Base-by-base conservation (phyloP, 2,888 invertebrate genomes). In the Platypus cylindrus region DNA sequence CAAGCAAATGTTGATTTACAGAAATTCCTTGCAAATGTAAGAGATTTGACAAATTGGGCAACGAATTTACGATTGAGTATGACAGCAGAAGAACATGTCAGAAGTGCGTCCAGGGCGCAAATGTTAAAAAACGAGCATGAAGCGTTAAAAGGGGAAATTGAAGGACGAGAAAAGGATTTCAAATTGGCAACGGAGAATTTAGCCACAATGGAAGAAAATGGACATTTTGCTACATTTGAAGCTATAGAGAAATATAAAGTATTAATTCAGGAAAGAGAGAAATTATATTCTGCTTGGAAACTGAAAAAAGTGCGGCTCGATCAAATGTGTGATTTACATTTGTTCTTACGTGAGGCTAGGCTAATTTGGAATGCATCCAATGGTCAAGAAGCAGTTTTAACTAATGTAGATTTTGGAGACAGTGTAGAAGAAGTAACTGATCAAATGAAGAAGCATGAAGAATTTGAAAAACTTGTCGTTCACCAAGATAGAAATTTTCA, bases 301-400 rank as follows among this genome's bases (percentile, higher is more conserved):
- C 73, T 80, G 34, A 81, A 90, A 49, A 89, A 89, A 58, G 78
- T 89, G 30, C 80, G 85, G 52, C 62, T 91, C 25, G 89, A 90
- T 57, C 90, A 94, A 59, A 71, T 90, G 41, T 85, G 89, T 42
- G 91, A 94, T 62, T 69, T 93, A 51, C 93, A 94, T 63, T 84
- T 89, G 60, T 95, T 97, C 75, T 63, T 91, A 43, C 70, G 94
- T 2, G 97, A 97, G 63, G 89, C 90, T 9, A 87, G 89, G 53
- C 85, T 87, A 59, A 73, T 97, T 40, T 86, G 93, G 55, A 84
- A 87, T 44, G 71, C 86, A 9, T 86, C 90, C 41, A 78, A 79
- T 9, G 75, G 85, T 0, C 94, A 95, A 62, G 91, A 94, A 55
- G 82, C 80, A 0, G 74, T 81, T 0, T 56, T 85, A 1, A 68